Percentiles rank a stretch among this genome's conserved stretches.
These are phyloP conservation scores for Calliphora vomitoria DNA, from an alignment of 2,888 invertebrate species.

Conservation along the genomic window DNA sequence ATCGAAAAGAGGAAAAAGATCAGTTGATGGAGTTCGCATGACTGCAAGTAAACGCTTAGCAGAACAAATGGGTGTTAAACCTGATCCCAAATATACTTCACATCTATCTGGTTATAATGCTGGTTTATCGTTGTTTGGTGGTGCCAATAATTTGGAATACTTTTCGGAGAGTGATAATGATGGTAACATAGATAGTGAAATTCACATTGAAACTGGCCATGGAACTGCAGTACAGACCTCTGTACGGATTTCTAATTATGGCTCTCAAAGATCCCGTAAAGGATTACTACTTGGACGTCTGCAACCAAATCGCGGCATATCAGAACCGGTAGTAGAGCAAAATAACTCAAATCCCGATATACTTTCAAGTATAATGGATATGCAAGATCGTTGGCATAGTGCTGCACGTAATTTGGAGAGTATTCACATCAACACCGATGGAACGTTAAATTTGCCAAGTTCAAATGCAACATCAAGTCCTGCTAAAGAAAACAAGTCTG, in stretches of 20 bases:
- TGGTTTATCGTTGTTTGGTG: conserved; percentile 88
- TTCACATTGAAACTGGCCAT: conserved; percentile 81
- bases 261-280: conserved; percentile 79
- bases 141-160: conserved; percentile 89
- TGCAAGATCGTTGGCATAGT: conserved; percentile 89
- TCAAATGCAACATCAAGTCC: conserved; percentile 12
- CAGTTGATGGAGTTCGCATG: conserved; percentile 55
- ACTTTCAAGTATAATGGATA: conserved; percentile 89
- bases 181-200: conserved; percentile 82
- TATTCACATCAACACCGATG: conserved; percentile 85
- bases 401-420: conserved; percentile 86
- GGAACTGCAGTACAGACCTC: conserved; percentile 84
- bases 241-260: conserved; percentile 80
- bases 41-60: conserved; percentile 81
- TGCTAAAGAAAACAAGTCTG: conserved; percentile 5
- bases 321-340: conserved; percentile 52
- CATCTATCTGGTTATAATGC: conserved; percentile 78
- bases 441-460: conserved; percentile 86
- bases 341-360: conserved; percentile 85
- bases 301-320: conserved; percentile 46
- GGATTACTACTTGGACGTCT: conserved; percentile 79
- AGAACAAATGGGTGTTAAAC: conserved; percentile 81
- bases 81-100: conserved; percentile 76
- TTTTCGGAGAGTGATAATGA: conserved; percentile 86
- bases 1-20: conserved; percentile 61